These are phyloP conservation scores for Oncorhynchus tshawytscha DNA, from an alignment of 2,113 vertebrate genomes.

Conservation along the genomic window DNA sequence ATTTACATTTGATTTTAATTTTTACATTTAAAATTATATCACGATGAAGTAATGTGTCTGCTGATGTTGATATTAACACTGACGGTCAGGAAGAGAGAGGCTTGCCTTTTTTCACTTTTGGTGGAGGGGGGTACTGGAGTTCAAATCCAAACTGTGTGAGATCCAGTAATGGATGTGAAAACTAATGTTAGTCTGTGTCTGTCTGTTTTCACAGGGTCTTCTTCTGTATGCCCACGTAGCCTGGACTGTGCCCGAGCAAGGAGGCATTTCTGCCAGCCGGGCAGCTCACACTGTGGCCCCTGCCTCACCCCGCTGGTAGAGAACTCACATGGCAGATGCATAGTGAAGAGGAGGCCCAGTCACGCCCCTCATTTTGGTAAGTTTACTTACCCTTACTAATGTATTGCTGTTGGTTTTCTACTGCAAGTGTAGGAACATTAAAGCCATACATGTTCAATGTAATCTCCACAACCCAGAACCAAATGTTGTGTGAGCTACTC, in stretches of 20 bases:
- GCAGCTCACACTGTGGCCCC: conserved; percentile 76
- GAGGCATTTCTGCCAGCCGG: conserved; percentile 75
- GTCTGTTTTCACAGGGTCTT: conserved; percentile 51
- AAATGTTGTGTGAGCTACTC: too few species aligned
- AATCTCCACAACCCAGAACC: too few species aligned
- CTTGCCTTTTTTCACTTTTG: background rate
- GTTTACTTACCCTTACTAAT: background rate
- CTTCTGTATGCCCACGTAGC: conserved; percentile 75
- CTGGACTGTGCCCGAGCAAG: conserved; percentile 83
- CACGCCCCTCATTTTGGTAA: conserved; percentile 38
- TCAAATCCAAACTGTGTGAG: background rate
- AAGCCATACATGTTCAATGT: too few species aligned
- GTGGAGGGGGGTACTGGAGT: background rate
- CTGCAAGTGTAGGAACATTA: too few species aligned
- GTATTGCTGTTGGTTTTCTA: too few species aligned
- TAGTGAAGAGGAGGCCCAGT: conserved; percentile 58
- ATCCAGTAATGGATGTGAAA: too few species aligned
- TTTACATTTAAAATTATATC: too few species aligned
- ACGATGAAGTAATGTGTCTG: too few species aligned
- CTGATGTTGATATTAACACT: too few species aligned
- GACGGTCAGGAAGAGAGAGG: too few species aligned
- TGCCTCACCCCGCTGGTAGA: conserved; percentile 82
- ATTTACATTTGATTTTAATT: too few species aligned
- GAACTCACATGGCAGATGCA: conserved; percentile 69
- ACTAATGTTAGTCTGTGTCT: background rate